Conservation (phyloP, 2,113 vertebrate genomes). For the Tapirus terrestris region DNA sequence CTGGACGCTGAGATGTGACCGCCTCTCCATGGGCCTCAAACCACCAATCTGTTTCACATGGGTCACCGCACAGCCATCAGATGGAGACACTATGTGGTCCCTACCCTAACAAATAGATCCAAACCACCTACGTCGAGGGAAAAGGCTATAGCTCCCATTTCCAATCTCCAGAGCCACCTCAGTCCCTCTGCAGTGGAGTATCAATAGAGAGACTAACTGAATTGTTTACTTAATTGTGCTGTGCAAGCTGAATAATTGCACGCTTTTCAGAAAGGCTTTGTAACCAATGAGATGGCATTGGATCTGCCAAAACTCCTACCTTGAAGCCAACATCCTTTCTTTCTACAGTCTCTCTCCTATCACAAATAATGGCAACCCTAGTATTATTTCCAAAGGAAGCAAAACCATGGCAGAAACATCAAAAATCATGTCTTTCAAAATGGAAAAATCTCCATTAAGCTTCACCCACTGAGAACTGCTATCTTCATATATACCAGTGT, state of each 20-base stretch:
- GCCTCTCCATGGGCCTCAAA: constrained; percentile 31
- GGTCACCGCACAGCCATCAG: constrained; percentile 40
- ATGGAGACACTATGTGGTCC: constrained; percentile 16
- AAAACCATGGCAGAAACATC: constrained; percentile 69
- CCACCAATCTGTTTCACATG: not conserved
- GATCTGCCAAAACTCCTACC: constrained; percentile 71
- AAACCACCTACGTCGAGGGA: not conserved
- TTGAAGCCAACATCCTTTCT: constrained; percentile 67
- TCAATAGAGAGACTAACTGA: constrained; percentile 64
- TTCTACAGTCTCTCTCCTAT: constrained; percentile 52
- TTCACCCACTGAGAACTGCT: constrained; percentile 48
- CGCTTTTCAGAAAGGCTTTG: constrained; percentile 70
- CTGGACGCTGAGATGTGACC: constrained; percentile 37
- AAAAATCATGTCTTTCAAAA: constrained; percentile 73
- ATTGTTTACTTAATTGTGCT: constrained; percentile 73
- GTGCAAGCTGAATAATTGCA: constrained; percentile 54
- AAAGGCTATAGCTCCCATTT: constrained; percentile 12
- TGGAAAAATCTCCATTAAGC: constrained; percentile 72
- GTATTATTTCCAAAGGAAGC: constrained; percentile 67
- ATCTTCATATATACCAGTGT: not conserved
- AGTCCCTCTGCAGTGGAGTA: constrained; percentile 30
- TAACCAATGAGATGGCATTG: constrained; percentile 65
- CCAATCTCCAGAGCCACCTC: constrained; percentile 63
- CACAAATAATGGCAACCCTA: constrained; percentile 26
- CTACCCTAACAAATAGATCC: not conserved